Evolutionary conservation across 2,888 invertebrate genomes (phyloP).

Genomic region (Tineola bisselliella): DNA sequence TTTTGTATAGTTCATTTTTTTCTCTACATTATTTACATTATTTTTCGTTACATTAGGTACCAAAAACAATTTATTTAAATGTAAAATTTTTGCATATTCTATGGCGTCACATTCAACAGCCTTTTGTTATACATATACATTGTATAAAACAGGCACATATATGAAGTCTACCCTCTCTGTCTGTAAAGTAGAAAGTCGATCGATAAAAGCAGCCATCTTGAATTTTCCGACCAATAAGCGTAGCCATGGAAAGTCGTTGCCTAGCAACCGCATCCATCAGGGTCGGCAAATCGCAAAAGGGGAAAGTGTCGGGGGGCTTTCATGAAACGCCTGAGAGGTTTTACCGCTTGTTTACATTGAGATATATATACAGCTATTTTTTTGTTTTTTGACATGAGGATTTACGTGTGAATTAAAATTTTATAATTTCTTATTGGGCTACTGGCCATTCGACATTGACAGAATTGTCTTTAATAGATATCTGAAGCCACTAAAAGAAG

Average conservation of each 20-base stretch:
- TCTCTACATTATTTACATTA: too few species aligned
- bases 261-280: conserved; percentile 33
- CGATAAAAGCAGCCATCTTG: conserved; percentile 61
- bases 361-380: too few species aligned
- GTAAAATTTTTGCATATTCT: background rate
- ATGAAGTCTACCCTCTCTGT: background rate
- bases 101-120: background rate
- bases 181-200: conserved; percentile 29
- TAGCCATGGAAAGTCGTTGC: conserved; percentile 56
- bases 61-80: too few species aligned
- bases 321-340: conserved; percentile 19
- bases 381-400: too few species aligned
- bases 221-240: conserved; percentile 66
- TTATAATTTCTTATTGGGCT: background rate
- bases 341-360: background rate
- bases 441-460: too few species aligned
- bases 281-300: conserved; percentile 29
- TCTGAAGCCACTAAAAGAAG: too few species aligned
- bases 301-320: conserved; percentile 53
- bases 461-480: too few species aligned
- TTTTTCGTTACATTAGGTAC: too few species aligned
- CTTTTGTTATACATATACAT: background rate
- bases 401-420: too few species aligned
- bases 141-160: background rate
- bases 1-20: too few species aligned